A percentile compares a stretch with the other conserved stretches of the same genome.
phyloP scores from a whole-genome alignment of 1,140 invertebrate genomes.

The Amyelois transitella region DNA sequence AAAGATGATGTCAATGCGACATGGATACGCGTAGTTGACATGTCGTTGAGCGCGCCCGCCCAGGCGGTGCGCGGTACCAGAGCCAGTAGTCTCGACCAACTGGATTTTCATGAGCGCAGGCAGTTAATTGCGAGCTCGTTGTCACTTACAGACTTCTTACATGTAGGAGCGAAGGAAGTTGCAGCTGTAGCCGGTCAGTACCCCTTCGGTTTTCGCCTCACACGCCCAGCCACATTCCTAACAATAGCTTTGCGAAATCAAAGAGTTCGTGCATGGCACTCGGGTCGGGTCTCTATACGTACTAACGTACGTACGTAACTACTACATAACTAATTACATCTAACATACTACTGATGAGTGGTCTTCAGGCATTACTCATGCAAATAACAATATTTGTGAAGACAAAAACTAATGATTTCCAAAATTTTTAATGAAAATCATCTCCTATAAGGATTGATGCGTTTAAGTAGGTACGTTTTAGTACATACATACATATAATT shows the following conservation, averaged over 20 bases:
- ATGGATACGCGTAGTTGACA: slow-evolving; percentile 71
- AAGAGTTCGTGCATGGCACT: slow-evolving; percentile 19
- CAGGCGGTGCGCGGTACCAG: slow-evolving; percentile 72
- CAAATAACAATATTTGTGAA: neutral
- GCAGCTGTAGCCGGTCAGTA: slow-evolving; percentile 72
- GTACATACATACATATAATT: too few relatives aligned
- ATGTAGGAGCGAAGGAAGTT: slow-evolving; percentile 81
- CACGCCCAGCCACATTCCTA: slow-evolving; percentile 33
- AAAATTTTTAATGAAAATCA: too few relatives aligned
- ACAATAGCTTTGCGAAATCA: slow-evolving; percentile 52
- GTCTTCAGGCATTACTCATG: neutral
- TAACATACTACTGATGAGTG: neutral
- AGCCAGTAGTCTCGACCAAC: slow-evolving; percentile 89
- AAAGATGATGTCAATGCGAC: slow-evolving; percentile 49
- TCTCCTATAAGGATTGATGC: too few relatives aligned
- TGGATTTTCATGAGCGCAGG: slow-evolving; percentile 93
- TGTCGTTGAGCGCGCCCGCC: slow-evolving; percentile 67
- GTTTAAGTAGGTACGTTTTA: too few relatives aligned
- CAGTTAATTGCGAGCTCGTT: slow-evolving; percentile 91
- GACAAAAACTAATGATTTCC: neutral
- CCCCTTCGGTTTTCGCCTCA: slow-evolving; percentile 24
- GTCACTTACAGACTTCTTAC: slow-evolving; percentile 89
- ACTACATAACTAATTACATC: slow-evolving; percentile 1
- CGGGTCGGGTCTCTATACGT: slow-evolving; percentile 13
- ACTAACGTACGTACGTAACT: neutral